Percentiles rank a stretch among this genome's conserved stretches.
phyloP scores from a whole-genome alignment of 1,140 invertebrate species.

The Lepeophtheirus salmonis region DNA sequence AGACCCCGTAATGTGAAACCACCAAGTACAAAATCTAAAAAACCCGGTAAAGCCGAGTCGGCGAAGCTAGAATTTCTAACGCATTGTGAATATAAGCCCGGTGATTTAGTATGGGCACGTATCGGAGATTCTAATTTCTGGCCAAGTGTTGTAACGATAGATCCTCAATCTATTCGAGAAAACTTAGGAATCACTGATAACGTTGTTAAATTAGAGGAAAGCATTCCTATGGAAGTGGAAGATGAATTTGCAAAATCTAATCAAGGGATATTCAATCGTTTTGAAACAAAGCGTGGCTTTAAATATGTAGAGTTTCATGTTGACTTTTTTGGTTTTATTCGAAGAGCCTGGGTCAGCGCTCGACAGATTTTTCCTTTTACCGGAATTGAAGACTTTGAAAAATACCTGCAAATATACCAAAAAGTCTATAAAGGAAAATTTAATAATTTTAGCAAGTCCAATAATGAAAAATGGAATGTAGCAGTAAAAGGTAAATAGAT shows the following conservation, averaged over 20 bases:
- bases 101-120: constrained; percentile 3
- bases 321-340: constrained; percentile 4
- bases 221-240: neutral
- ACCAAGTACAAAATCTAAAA: too few species aligned
- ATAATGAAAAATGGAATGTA: neutral
- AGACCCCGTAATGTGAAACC: too few species aligned
- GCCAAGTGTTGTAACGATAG: neutral
- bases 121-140: neutral
- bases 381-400: constrained; percentile 3
- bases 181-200: neutral
- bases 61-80: too few species aligned
- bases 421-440: neutral
- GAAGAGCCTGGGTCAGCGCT: constrained; percentile 1
- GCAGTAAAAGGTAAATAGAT: neutral
- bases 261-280: neutral
- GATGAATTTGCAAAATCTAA: neutral
- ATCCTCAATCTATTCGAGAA: neutral
- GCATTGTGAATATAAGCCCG: neutral
- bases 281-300: neutral
- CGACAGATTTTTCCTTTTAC: neutral
- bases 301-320: constrained; percentile 5
- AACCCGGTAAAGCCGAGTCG: too few species aligned
- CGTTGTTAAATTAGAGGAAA: neutral
- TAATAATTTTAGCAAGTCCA: neutral
- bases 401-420: neutral